Evolutionary conservation across 2,888 invertebrate genomes (phyloP), one percentile per base, ranked within the genome.

Genomic region (Buathra laborator): DNA sequence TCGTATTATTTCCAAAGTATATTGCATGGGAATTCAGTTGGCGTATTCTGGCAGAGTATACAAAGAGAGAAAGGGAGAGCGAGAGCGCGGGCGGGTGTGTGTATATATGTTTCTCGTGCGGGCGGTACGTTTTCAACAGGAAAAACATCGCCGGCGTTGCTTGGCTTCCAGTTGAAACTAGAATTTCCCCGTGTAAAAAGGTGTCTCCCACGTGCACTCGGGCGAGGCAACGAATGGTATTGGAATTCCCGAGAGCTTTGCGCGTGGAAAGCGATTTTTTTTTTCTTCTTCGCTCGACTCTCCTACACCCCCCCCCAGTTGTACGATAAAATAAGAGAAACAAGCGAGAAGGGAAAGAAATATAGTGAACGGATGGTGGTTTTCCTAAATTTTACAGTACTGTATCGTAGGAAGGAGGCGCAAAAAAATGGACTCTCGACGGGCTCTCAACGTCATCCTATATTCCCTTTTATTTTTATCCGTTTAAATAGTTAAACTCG

Each of bases 281-380:
- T 46, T 46, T 19, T 59, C 43, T 68, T 46, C 67, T 32, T 51
- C 44, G 10, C 53, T 19, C 19, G 7, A 71, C 56, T 19, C 43
- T 2, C 24, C 37, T 37, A 37, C 51, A 3, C 12, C 59, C 44
- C 16, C 1, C 16, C 46, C 62, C 43, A 19, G 46, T 59, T 71
- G 70, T 67, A 81, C 67, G 72, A 84, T 84, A 81, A 84, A 84
- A 84, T 77, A 67, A 71, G 81, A 84, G 71, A 77, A 84, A 77
- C 66, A 81, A 77, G 46, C 64, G 44, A 12, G 37, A 43, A 72
- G 59, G 75, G 59, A 72, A 62, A 81, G 56, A 84, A 66, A 81
- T 66, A 67, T 72, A 56, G 19, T 24, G 71, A 16, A 46, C 46
- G 46, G 46, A 56, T 71, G 66, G 83, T 72, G 84, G 81, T 77